Evolutionary conservation across 2,113 vertebrate species (phyloP).

Genomic region (Emydocephalus ijimae): DNA sequence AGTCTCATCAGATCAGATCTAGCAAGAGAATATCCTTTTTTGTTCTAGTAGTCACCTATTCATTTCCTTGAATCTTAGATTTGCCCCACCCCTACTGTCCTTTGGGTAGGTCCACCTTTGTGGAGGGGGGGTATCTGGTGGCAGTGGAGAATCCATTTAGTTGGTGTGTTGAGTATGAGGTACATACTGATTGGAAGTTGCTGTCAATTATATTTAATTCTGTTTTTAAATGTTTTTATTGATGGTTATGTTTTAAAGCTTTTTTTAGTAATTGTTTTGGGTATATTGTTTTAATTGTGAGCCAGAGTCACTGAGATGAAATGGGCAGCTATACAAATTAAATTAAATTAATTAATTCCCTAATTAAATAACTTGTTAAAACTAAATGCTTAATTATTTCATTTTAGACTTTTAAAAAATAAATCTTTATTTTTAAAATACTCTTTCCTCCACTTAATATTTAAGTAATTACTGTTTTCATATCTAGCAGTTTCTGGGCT

Average conservation of each 20-base stretch:
- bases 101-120: neutral
- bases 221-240: neutral
- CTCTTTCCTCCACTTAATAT: conserved; percentile 25
- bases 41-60: neutral
- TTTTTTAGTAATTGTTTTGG: neutral
- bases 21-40: neutral
- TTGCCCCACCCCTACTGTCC: neutral
- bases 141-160: neutral
- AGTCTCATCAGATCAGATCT: neutral
- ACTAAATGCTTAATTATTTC: neutral
- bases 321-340: neutral
- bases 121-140: neutral
- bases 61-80: neutral
- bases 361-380: neutral
- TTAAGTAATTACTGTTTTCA: conserved; percentile 60
- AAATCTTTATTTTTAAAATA: conserved; percentile 22
- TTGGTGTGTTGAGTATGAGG: neutral
- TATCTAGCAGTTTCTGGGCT: conserved; percentile 62
- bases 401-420: conserved; percentile 20
- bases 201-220: neutral
- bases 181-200: neutral
- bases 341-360: neutral
- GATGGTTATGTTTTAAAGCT: neutral
- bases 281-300: neutral
- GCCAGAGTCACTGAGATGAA: neutral